Conservation (phyloP, 2,888 invertebrate species). For the Eristalinus sepulchralis region DNA sequence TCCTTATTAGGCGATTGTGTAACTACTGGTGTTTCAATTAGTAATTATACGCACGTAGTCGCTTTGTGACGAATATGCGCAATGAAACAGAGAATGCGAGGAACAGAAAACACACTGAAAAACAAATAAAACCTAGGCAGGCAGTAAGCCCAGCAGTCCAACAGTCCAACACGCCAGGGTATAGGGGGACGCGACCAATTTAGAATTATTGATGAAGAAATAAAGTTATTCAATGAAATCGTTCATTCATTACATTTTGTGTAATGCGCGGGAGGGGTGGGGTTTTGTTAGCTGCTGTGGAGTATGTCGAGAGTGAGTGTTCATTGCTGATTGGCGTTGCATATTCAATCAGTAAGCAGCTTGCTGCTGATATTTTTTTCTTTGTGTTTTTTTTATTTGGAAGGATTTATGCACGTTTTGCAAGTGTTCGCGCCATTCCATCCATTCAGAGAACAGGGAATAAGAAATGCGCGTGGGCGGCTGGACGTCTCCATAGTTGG, state of each 20-base stretch:
- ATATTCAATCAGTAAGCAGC: neutral
- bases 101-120: neutral
- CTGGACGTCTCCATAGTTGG: neutral
- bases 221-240: neutral
- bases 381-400: neutral
- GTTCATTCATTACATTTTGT: neutral
- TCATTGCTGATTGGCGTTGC: neutral
- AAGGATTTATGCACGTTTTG: neutral
- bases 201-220: neutral
- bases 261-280: neutral
- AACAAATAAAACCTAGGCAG: neutral
- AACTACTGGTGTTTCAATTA: neutral
- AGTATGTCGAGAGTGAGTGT: neutral
- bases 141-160: neutral
- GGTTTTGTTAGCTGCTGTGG: neutral
- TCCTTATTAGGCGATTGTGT: neutral
- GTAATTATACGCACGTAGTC: neutral
- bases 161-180: neutral
- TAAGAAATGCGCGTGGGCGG: neutral
- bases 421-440: slow-evolving; percentile 18
- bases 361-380: neutral
- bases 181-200: neutral
- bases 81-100: neutral
- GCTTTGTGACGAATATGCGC: neutral
- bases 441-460: neutral